phyloP scores from a whole-genome alignment of 2,888 invertebrate genomes.

The Limnephilus auricula region DNA sequence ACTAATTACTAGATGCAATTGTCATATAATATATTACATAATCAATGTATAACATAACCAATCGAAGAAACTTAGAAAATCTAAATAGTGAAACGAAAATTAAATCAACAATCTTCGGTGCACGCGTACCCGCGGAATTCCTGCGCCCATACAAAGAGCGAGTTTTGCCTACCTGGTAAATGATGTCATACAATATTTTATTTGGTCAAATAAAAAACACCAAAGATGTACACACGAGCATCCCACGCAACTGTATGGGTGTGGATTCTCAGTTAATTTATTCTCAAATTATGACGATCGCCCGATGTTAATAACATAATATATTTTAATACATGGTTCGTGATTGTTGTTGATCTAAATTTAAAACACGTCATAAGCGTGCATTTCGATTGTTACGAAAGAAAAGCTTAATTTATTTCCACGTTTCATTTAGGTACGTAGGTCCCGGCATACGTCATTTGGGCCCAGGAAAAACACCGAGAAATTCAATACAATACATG shows the following conservation, averaged over 20 bases:
- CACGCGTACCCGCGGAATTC: constrained; percentile 26
- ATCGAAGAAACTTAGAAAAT: not conserved
- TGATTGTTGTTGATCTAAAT: not conserved
- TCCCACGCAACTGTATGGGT: not conserved
- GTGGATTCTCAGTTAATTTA: not conserved
- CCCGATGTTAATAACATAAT: not conserved
- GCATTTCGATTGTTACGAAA: not conserved
- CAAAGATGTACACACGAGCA: not conserved
- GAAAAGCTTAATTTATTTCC: not conserved
- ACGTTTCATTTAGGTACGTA: not conserved
- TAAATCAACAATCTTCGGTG: not conserved
- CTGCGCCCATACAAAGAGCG: constrained; percentile 5
- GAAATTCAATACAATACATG: not conserved
- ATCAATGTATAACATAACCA: not conserved
- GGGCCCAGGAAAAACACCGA: not conserved
- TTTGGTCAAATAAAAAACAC: not conserved
- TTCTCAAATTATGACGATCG: not conserved
- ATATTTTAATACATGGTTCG: not conserved
- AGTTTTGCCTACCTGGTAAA: not conserved
- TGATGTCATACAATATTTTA: not conserved
- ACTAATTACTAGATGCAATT: not conserved
- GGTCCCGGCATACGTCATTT: not conserved
- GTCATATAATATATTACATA: not conserved
- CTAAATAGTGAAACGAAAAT: not conserved
- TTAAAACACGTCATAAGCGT: not conserved